Percentiles rank a stretch among this genome's conserved stretches.
phyloP scores from a whole-genome alignment of 2,888 invertebrate species.

The Tetranychus truncatus region DNA sequence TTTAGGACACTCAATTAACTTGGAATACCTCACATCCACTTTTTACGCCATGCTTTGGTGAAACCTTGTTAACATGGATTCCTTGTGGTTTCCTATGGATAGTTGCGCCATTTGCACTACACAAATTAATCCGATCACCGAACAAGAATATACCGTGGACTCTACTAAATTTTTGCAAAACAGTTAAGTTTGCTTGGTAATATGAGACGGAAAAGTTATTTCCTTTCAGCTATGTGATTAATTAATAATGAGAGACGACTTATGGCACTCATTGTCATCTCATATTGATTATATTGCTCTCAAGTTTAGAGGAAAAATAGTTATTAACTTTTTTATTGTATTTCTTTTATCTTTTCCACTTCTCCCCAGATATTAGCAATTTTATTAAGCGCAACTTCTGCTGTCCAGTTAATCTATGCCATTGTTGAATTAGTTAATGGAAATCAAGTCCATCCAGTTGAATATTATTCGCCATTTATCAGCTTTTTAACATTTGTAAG shows the following conservation, averaged over 20 bases:
- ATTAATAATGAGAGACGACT: not conserved
- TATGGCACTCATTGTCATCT: not conserved
- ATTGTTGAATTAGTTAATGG: slow-evolving; percentile 10
- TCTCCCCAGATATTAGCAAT: not conserved
- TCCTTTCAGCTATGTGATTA: too few relatives aligned
- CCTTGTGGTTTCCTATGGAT: slow-evolving; percentile 69
- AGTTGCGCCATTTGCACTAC: slow-evolving; percentile 47
- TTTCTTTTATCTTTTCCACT: too few relatives aligned
- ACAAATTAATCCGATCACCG: not conserved
- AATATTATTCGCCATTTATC: slow-evolving; percentile 56
- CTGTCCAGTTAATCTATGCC: not conserved
- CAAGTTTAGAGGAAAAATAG: too few relatives aligned
- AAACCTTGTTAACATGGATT: slow-evolving; percentile 69
- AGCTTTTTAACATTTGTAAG: slow-evolving; percentile 56
- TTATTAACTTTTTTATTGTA: too few relatives aligned
- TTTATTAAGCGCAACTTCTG: not conserved
- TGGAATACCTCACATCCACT: slow-evolving; percentile 64
- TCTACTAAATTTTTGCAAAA: slow-evolving; percentile 22
- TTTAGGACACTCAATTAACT: slow-evolving; percentile 51
- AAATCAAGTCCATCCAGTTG: slow-evolving; percentile 38
- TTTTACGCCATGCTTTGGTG: slow-evolving; percentile 75
- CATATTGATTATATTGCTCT: not conserved
- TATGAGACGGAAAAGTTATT: too few relatives aligned
- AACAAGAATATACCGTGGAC: slow-evolving; percentile 22
- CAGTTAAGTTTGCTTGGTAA: not conserved